phyloP scores from a whole-genome alignment of 2,113 vertebrate genomes.

The Rattus rattus region DNA sequence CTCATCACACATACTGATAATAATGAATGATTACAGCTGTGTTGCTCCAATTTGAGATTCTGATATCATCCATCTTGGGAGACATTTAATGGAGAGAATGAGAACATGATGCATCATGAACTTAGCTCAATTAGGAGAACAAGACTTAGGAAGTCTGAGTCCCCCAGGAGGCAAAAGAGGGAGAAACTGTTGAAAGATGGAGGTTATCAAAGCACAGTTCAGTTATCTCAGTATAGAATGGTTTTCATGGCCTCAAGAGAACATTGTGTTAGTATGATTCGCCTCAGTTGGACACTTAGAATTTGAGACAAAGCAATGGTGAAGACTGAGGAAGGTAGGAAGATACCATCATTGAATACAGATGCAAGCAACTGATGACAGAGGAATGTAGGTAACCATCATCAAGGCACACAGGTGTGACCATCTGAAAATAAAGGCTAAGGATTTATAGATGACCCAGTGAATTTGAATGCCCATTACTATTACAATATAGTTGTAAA shows the following conservation, averaged over 20 bases:
- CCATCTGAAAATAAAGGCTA: not conserved
- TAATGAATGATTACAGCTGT: not conserved
- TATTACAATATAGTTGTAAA: not conserved
- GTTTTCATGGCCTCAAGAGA: not conserved
- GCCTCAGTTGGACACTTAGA: not conserved
- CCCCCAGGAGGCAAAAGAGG: not conserved
- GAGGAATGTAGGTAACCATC: not conserved
- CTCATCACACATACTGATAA: not conserved
- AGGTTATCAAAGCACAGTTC: not conserved
- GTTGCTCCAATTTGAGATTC: not conserved
- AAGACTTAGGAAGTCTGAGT: not conserved
- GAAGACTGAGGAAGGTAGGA: not conserved
- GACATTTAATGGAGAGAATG: not conserved
- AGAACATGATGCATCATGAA: not conserved
- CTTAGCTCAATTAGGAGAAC: not conserved
- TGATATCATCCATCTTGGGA: not conserved
- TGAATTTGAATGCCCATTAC: not conserved
- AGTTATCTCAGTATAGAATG: not conserved
- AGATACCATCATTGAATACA: not conserved
- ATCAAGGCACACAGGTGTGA: not conserved
- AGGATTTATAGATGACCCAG: not conserved
- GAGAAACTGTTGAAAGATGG: not conserved
- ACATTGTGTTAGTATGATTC: not conserved
- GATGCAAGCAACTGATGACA: not conserved
- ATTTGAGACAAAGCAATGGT: not conserved